These are phyloP conservation scores for Tetranychus piercei DNA, from an alignment of 2,888 invertebrate species.

Conservation along the genomic window DNA sequence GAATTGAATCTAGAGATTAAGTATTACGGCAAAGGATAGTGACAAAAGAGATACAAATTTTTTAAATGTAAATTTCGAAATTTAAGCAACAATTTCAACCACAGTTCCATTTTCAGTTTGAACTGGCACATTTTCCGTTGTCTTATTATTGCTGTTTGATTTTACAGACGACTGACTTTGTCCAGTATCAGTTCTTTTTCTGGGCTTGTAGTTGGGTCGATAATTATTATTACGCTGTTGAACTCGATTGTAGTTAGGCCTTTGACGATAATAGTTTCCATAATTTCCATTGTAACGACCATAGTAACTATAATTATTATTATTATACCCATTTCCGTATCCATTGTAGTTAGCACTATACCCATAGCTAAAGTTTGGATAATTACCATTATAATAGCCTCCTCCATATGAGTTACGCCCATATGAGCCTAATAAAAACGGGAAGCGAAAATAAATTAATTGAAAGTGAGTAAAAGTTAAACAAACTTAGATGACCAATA, in stretches of 20 bases:
- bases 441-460: neutral
- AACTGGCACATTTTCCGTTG: neutral
- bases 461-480: neutral
- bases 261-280: conserved; percentile 5
- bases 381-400: conserved; percentile 1
- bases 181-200: neutral
- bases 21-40: neutral
- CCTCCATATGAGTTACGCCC: neutral
- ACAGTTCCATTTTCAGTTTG: neutral
- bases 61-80: neutral
- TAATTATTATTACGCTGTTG: neutral
- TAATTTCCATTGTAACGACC: neutral
- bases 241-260: neutral
- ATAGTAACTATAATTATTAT: conserved; percentile 4
- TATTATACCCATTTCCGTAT: neutral
- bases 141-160: neutral
- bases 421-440: neutral
- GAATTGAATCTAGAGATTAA: neutral
- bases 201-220: neutral
- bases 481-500: neutral
- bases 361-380: neutral
- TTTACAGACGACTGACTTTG: neutral
- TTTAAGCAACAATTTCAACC: neutral
- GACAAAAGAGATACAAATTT: neutral
- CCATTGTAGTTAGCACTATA: neutral